Conservation (phyloP, 1,140 invertebrate species). For the Drosophila equinoxialis region DNA sequence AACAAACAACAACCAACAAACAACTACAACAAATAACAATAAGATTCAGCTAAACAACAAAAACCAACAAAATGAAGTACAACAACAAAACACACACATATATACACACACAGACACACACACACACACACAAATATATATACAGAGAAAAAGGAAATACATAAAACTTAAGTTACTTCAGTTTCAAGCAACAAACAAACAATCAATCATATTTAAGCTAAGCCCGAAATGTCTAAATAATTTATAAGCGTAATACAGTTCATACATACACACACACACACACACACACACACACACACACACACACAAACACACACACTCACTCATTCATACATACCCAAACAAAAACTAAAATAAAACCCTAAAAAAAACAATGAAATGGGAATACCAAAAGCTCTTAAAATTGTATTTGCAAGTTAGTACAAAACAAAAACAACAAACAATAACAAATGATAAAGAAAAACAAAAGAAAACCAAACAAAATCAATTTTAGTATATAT, state of each 20-base stretch:
- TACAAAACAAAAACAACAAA: slow-evolving; percentile 16
- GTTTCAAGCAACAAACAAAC: slow-evolving; percentile 49
- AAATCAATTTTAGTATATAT: slow-evolving; percentile 26
- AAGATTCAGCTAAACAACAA: slow-evolving; percentile 50
- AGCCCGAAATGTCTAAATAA: slow-evolving; percentile 47
- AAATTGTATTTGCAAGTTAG: slow-evolving; percentile 49
- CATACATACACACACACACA: slow-evolving; percentile 31
- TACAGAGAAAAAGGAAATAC: slow-evolving; percentile 31
- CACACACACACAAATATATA: slow-evolving; percentile 19
- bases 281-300: slow-evolving; percentile 24
- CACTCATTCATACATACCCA: background rate
- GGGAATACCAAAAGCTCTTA: slow-evolving; percentile 31
- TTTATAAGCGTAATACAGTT: slow-evolving; percentile 46
- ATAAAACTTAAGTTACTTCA: slow-evolving; percentile 51
- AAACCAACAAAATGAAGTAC: slow-evolving; percentile 74
- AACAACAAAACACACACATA: slow-evolving; percentile 42
- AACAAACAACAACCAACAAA: slow-evolving; percentile 28
- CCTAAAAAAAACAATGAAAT: background rate
- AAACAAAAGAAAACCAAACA: slow-evolving; percentile 9
- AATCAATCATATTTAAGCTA: slow-evolving; percentile 62
- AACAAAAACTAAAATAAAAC: slow-evolving; percentile 5
- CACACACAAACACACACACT: slow-evolving; percentile 25
- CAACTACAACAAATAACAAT: slow-evolving; percentile 34
- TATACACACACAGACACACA: slow-evolving; percentile 23
- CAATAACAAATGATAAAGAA: slow-evolving; percentile 17